Evolutionary conservation across 2,888 invertebrate species (phyloP), one percentile per base, ranked within the genome.

Genomic region (Pseudoips prasinana): DNA sequence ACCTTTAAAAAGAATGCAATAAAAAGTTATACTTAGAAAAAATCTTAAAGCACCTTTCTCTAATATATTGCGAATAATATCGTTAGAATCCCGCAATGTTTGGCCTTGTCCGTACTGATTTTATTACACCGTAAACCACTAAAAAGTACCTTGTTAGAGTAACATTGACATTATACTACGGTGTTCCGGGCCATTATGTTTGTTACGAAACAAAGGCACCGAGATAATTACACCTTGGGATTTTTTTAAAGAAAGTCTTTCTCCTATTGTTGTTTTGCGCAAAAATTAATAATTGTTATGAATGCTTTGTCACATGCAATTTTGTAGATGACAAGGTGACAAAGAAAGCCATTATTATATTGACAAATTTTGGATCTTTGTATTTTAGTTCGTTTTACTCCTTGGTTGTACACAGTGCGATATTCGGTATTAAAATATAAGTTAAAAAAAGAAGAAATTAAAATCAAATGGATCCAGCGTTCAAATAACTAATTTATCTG

Each of bases 41-140:
- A 39, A 33, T 39, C 25, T 33, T 26, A 47, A 33, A 54, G 29
- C 36, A 58, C 59, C 59, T 58, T 52, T 58, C 55, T 50, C 32
- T 49, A 52, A 55, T 55, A 32, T 39, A 51, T 58, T 53, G 61
- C 59, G 46, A 58, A 54, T 54, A 49, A 41, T 47, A 70, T 70
- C 46, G 53, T 48, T 55, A 57, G 70, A 62, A 73, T 76, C 72
- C 86, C 84, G 81, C 87, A 86, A 87, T 87, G 83, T 87, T 88
- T 86, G 65, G 67, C 74, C 72, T 81, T 84, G 84, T 83, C 68
- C 64, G 62, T 64, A 70, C 66, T 69, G 48, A 68, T 79, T 87
- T 86, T 85, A 87, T 85, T 73, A 58, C 74, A 50, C 69, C 77
- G 79, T 87, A 83, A 85, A 87, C 87, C 87, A 78, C 85, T 80